Evolutionary conservation across 1,140 invertebrate genomes (phyloP).

Genomic region (Drosophila mojavensis): DNA sequence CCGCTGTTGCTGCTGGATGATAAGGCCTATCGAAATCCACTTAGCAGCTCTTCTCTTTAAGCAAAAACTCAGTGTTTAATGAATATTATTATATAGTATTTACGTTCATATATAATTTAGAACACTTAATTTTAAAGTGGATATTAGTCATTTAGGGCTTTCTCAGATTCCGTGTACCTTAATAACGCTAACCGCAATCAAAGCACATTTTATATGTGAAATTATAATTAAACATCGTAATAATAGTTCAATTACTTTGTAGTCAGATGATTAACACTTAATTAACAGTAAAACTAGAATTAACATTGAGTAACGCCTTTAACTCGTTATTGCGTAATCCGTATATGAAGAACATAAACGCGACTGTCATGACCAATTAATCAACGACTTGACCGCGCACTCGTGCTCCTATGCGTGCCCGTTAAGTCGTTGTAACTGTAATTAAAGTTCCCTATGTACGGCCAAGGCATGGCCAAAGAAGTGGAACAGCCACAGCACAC

Average conservation of each 20-base stretch:
- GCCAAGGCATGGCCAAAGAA: conserved; percentile 19
- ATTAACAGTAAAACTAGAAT: conserved; percentile 15
- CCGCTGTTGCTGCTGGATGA: not conserved
- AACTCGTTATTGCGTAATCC: conserved; percentile 58
- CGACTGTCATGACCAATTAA: conserved; percentile 56
- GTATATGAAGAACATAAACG: conserved; percentile 13
- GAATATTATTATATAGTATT: not conserved
- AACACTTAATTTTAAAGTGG: not conserved
- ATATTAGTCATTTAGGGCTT: conserved; percentile 6
- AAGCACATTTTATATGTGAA: too few species aligned
- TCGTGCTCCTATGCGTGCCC: conserved; percentile 26
- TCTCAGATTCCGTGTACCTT: not conserved
- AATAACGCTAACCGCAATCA: conserved; percentile 5
- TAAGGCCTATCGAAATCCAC: conserved; percentile 15
- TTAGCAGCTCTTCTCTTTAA: conserved; percentile 6
- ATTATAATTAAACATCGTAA: too few species aligned
- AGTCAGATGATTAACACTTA: not conserved
- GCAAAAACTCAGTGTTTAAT: not conserved
- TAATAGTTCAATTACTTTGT: not conserved
- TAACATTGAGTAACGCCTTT: conserved; percentile 24
- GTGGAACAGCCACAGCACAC: conserved; percentile 20
- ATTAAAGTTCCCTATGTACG: conserved; percentile 57
- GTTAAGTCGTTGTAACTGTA: conserved; percentile 55
- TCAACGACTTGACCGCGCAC: conserved; percentile 54
- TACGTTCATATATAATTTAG: too few species aligned